Percentiles rank a stretch among this genome's conserved stretches.
These are phyloP conservation scores for Stichodactyla helianthus DNA, from an alignment of 64 coral and sea anemone species.

Conservation along the genomic window DNA sequence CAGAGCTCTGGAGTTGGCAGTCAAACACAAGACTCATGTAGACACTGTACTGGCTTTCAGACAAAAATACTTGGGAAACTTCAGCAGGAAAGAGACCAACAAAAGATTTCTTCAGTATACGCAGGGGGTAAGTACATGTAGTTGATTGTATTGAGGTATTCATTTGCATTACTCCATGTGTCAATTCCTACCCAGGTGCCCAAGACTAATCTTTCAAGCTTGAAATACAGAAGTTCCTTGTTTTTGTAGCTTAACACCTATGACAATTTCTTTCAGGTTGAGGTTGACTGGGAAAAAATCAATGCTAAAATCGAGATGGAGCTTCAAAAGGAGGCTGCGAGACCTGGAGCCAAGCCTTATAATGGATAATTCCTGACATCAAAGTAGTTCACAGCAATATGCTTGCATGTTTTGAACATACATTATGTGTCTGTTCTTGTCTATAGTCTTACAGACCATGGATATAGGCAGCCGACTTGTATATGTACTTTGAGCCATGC, in stretches of 20 bases:
- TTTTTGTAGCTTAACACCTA: not conserved
- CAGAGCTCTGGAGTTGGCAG: constrained; percentile 92
- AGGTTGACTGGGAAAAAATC: constrained; percentile 95
- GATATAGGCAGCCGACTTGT: no score
- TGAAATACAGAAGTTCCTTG: no score
- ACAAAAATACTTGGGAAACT: constrained; percentile 91
- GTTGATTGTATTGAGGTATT: not conserved
- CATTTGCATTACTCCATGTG: not conserved
- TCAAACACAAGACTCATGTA: constrained; percentile 99
- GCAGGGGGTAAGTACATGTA: constrained; percentile 69
- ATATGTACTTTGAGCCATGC: no score
- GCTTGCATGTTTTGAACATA: no score
- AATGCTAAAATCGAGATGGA: constrained; percentile 95
- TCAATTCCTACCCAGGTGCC: no score
- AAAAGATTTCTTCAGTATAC: constrained; percentile 94
- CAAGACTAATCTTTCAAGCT: no score
- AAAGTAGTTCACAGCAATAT: not conserved
- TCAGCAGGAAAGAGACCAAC: constrained; percentile 67
- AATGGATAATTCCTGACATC: constrained; percentile 37
- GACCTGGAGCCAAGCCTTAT: constrained; percentile 96
- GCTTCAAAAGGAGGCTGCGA: constrained; percentile 83
- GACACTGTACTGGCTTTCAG: constrained; percentile 92
- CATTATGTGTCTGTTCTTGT: no score
- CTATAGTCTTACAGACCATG: no score
- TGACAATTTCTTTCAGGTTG: constrained; percentile 54